These are phyloP conservation scores for Manis javanica DNA, from an alignment of 2,797 vertebrate genomes.

Conservation along the genomic window DNA sequence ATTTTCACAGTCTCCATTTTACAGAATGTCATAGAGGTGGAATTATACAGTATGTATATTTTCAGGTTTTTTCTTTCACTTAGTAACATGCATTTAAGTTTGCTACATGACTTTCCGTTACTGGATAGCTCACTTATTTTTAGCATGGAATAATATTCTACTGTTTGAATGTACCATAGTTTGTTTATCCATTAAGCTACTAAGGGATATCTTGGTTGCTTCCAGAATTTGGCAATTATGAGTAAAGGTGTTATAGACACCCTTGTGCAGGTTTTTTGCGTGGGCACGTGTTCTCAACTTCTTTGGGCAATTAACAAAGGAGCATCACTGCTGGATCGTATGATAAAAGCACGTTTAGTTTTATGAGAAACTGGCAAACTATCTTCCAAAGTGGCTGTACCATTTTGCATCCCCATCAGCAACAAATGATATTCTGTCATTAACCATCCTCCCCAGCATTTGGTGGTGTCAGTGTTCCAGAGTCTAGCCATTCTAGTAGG, in stretches of 20 bases:
- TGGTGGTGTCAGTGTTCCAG: neutral
- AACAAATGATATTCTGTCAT: neutral
- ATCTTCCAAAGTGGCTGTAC: neutral
- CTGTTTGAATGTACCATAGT: neutral
- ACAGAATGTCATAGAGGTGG: neutral
- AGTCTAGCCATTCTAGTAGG: neutral
- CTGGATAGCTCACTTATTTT: neutral
- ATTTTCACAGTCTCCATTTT: neutral
- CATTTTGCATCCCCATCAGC: neutral
- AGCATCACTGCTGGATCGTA: neutral
- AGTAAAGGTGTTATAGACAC: neutral
- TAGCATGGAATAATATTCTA: neutral
- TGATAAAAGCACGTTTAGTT: neutral
- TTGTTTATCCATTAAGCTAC: neutral
- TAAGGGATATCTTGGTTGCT: neutral
- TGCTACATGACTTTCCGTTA: neutral
- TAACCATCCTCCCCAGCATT: neutral
- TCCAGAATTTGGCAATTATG: neutral
- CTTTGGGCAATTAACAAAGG: neutral
- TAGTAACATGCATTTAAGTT: neutral
- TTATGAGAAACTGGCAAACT: neutral
- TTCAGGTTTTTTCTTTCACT: neutral
- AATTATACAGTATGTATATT: neutral
- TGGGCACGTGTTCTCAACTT: neutral
- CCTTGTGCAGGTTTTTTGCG: neutral